These are phyloP conservation scores for Megalops atlanticus DNA, from an alignment of 2,113 vertebrate species.

Conservation along the genomic window DNA sequence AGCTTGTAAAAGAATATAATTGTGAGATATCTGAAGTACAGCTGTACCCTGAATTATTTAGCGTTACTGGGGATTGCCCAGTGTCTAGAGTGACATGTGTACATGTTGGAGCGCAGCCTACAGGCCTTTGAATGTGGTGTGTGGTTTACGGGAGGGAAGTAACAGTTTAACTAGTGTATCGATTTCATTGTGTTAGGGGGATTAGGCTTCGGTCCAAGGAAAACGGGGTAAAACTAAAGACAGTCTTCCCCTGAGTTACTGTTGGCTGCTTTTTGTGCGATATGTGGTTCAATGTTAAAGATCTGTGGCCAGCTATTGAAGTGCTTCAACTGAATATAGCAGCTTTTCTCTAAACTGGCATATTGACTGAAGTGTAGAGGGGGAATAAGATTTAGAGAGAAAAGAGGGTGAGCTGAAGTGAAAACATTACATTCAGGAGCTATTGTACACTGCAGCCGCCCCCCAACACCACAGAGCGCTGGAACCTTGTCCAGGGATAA, in stretches of 20 bases:
- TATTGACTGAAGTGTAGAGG: constrained; percentile 69
- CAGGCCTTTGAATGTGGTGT: too few species aligned
- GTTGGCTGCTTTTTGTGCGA: constrained; percentile 45
- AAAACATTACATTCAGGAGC: background rate
- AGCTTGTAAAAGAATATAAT: too few species aligned
- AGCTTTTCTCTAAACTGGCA: constrained; percentile 55
- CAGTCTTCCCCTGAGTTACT: constrained; percentile 46
- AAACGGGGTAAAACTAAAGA: constrained; percentile 53
- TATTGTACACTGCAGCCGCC: background rate
- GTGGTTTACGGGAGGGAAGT: constrained; percentile 51
- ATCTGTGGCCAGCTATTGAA: constrained; percentile 60
- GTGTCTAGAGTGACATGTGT: too few species aligned
- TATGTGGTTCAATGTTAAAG: constrained; percentile 59
- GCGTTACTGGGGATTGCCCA: too few species aligned
- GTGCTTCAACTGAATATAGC: constrained; percentile 55
- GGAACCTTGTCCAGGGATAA: background rate
- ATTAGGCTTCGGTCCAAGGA: constrained; percentile 58
- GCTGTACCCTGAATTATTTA: too few species aligned
- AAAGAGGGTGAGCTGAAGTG: constrained; percentile 21
- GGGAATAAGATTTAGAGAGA: constrained; percentile 60
- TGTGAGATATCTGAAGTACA: background rate
- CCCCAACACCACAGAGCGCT: background rate
- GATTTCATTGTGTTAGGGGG: constrained; percentile 65
- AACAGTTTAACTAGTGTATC: constrained; percentile 71
- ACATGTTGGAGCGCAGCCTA: too few species aligned